Evolutionary conservation across 2,113 vertebrate species (phyloP), one percentile per base, ranked within the genome.

Genomic region (Thinocorus orbignyianus): DNA sequence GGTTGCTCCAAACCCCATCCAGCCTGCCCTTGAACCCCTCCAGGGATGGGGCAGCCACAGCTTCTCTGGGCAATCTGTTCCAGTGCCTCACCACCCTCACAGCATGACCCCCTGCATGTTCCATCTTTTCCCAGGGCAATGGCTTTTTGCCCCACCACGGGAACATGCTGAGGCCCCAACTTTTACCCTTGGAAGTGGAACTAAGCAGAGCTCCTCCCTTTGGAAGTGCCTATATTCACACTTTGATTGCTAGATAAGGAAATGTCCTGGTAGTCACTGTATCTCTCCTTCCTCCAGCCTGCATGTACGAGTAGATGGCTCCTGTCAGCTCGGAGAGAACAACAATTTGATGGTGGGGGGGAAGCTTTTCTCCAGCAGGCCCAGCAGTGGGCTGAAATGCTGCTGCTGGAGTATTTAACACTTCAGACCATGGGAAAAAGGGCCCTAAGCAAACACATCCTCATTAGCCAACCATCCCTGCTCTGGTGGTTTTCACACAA

Each of bases 401-500:
- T 39, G 39, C 10, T 61, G 61, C 51, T 64, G 76, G 81, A 72
- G 26, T 31, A 13, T 71, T 94, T 48, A 78, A 62, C 85, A 4
- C 68, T 69, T 11, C 93, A 86, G 69, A 14, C 9, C 57, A 14
- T 3, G 35, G 66, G 68, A 25, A 52, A 86, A 51, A 81, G 31
- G 10, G 33, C 90, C 82, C 35, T 14, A 1, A 92, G 92, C 90
- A 93, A 68, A 84, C 39, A 7, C 2, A 6, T 6, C 52, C 77
- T 91, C 44, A 16, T 79, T 84, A 65, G 65, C 61, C 83, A 85
- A 46, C 73, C 81, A 2, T 49, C 69, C 73, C 69, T 51, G 92
- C 86, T 84, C 73, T 1, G 4, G 39, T 81, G 83, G 80, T 74
- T 86, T 94, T 93, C 82, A 83, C 69, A 93, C 95, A 91, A 93